Conservation (phyloP, 2,113 vertebrate genomes). For the Rhynchomys soricoides region DNA sequence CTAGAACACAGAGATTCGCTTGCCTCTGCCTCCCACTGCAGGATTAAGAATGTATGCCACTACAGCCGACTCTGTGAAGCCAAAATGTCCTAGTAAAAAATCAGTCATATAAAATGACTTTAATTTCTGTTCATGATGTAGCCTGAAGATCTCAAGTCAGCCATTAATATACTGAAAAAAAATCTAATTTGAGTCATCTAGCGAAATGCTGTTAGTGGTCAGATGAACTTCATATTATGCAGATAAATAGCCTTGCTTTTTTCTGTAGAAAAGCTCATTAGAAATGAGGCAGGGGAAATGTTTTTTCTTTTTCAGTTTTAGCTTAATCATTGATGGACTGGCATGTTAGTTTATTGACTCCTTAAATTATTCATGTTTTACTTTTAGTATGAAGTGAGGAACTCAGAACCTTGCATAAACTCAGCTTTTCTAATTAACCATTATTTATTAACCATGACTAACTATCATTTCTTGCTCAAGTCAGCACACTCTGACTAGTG, state of each 20-base stretch:
- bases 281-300: background rate
- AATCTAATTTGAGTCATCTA: background rate
- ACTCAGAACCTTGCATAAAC: background rate
- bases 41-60: background rate
- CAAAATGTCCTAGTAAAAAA: conserved; percentile 15
- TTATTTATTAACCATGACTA: background rate
- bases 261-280: background rate
- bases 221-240: background rate
- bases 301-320: conserved; percentile 7
- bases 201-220: background rate
- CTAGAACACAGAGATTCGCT: background rate
- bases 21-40: background rate
- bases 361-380: background rate
- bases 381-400: conserved; percentile 5
- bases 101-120: background rate
- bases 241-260: conserved; percentile 23
- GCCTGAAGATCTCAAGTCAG: background rate
- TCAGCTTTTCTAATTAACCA: background rate
- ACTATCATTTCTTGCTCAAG: background rate
- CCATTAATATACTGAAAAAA: background rate
- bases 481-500: background rate
- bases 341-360: background rate
- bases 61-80: background rate
- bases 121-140: background rate
- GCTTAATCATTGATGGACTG: background rate